These are phyloP conservation scores for Drosophila nigricruria DNA, from an alignment of 2,888 invertebrate species.

Conservation along the genomic window DNA sequence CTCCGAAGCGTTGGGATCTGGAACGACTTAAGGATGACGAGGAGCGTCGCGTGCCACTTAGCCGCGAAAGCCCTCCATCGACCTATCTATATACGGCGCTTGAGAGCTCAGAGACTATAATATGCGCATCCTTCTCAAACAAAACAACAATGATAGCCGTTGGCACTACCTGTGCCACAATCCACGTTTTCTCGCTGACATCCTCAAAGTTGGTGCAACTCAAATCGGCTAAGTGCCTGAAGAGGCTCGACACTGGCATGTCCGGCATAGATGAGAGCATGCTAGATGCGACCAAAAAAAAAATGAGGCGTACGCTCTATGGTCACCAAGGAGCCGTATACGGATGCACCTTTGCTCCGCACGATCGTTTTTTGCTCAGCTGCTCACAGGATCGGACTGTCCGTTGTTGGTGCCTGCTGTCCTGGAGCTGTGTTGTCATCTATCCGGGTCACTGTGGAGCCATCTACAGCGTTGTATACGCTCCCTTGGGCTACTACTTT, in stretches of 20 bases:
- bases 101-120: conserved; percentile 26
- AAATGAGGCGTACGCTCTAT: conserved; percentile 29
- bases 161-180: conserved; percentile 43
- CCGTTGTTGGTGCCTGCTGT: conserved; percentile 62
- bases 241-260: conserved; percentile 33
- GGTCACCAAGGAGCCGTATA: conserved; percentile 60
- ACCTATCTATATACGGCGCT: conserved; percentile 46
- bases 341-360: conserved; percentile 46
- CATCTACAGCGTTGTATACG: conserved; percentile 48
- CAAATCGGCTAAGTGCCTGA: conserved; percentile 38
- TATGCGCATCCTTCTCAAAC: conserved; percentile 57
- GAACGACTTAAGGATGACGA: conserved; percentile 47
- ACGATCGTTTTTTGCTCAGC: conserved; percentile 54
- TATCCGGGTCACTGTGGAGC: conserved; percentile 57
- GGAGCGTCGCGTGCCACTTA: conserved; percentile 43
- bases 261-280: conserved; percentile 52
- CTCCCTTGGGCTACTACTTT: conserved; percentile 62
- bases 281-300: conserved; percentile 38
- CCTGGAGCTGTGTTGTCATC: conserved; percentile 67
- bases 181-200: conserved; percentile 53
- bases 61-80: conserved; percentile 45
- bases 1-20: conserved; percentile 50
- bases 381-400: conserved; percentile 57
- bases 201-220: conserved; percentile 53
- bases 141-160: conserved; percentile 45